Conservation (phyloP, 1,140 invertebrate genomes). For the Listronotus oregonensis region DNA sequence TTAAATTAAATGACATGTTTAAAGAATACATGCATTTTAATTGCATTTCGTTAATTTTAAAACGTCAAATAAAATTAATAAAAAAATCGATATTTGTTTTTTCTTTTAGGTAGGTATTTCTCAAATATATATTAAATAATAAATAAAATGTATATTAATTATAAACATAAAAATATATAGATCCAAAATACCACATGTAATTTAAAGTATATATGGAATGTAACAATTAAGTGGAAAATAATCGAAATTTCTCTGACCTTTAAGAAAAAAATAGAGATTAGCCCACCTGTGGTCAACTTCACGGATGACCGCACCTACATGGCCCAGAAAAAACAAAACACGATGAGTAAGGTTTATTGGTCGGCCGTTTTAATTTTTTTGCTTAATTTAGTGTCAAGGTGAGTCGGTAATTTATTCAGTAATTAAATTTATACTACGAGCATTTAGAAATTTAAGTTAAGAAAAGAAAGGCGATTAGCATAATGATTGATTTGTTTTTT, state of each 20-base stretch:
- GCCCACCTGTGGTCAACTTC: conserved; percentile 22
- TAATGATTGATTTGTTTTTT: conserved; percentile 12
- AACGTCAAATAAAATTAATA: no score
- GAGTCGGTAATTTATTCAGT: neutral
- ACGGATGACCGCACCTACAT: conserved; percentile 24
- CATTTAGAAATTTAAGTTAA: neutral
- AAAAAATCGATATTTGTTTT: no score
- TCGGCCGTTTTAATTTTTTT: neutral
- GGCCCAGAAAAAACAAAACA: conserved; percentile 23
- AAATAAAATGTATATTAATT: no score
- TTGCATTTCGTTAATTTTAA: no score
- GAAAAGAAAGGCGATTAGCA: neutral
- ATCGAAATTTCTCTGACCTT: neutral
- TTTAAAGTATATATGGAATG: conserved; percentile 1
- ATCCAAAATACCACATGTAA: neutral
- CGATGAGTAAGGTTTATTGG: neutral
- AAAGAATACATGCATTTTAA: no score
- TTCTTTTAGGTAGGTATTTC: no score
- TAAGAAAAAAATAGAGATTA: conserved; percentile 12
- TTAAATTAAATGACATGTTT: no score
- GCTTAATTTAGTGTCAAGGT: conserved; percentile 2
- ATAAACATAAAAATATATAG: no score
- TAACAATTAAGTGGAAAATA: neutral
- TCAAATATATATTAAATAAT: no score
- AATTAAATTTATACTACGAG: conserved; percentile 3